Conservation (phyloP, 2,888 invertebrate species). For the Graphium colonna region DNA sequence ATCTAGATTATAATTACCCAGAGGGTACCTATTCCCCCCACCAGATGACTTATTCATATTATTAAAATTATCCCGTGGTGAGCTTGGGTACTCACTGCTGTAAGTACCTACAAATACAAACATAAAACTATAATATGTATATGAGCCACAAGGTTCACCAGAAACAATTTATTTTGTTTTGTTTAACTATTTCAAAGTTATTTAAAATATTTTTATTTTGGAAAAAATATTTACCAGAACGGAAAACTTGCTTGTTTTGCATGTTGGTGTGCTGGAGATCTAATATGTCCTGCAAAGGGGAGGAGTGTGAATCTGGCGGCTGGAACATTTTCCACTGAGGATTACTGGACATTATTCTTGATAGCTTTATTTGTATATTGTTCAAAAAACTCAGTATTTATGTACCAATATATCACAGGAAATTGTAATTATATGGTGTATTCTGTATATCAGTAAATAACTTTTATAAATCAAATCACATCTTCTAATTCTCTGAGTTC, state of each 20-base stretch:
- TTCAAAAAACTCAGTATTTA: constrained; percentile 60
- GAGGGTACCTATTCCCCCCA: constrained; percentile 57
- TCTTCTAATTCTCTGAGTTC: constrained; percentile 61
- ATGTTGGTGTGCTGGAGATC: constrained; percentile 83
- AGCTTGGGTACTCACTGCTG: constrained; percentile 76
- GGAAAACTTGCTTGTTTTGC: constrained; percentile 74
- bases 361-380: constrained; percentile 66
- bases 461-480: constrained; percentile 66
- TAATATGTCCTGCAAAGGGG: constrained; percentile 91
- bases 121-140: constrained; percentile 7
- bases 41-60: constrained; percentile 50
- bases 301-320: constrained; percentile 92
- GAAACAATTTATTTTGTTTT: too few relatives aligned
- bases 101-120: constrained; percentile 56
- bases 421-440: constrained; percentile 63
- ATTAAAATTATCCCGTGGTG: constrained; percentile 66
- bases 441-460: constrained; percentile 45
- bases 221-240: constrained; percentile 71
- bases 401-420: constrained; percentile 75
- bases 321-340: constrained; percentile 95
- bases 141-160: too few relatives aligned
- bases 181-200: not conserved
- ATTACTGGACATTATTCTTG: constrained; percentile 86
- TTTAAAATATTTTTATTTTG: not conserved
- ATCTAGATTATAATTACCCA: constrained; percentile 60